Evolutionary conservation across 2,797 vertebrate species (phyloP).

Genomic region (Microchirus variegatus): DNA sequence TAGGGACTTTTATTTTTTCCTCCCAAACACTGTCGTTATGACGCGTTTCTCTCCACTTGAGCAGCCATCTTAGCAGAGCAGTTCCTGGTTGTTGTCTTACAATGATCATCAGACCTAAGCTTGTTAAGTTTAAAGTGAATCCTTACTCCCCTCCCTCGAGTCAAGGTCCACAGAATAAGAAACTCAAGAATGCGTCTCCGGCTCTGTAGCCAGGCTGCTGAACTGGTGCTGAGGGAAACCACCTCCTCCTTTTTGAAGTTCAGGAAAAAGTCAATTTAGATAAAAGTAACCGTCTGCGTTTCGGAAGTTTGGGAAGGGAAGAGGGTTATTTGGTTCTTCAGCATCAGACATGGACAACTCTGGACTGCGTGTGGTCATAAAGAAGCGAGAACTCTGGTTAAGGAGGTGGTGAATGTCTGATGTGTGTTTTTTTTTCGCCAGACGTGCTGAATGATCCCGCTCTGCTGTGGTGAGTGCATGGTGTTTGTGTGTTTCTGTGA

Average conservation of each 20-base stretch:
- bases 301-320: slow-evolving; percentile 32
- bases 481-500: slow-evolving; percentile 21
- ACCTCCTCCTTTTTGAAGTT: slow-evolving; percentile 50
- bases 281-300: slow-evolving; percentile 48
- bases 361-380: slow-evolving; percentile 31
- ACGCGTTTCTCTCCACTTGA: slow-evolving; percentile 2
- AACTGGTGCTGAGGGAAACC: slow-evolving; percentile 7
- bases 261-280: slow-evolving; percentile 81
- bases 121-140: slow-evolving; percentile 58
- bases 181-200: slow-evolving; percentile 8
- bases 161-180: slow-evolving; percentile 64
- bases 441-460: slow-evolving; percentile 47
- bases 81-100: neutral
- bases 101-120: slow-evolving; percentile 22
- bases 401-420: slow-evolving; percentile 38
- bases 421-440: slow-evolving; percentile 32
- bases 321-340: slow-evolving; percentile 37
- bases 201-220: slow-evolving; percentile 5
- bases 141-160: slow-evolving; percentile 50
- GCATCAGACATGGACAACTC: slow-evolving; percentile 19
- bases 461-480: slow-evolving; percentile 49
- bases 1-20: neutral
- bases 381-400: slow-evolving; percentile 11
- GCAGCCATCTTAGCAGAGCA: slow-evolving; percentile 2
- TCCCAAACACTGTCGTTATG: slow-evolving; percentile 8